A percentile compares a stretch with the other conserved stretches of the same genome.
These are phyloP conservation scores for Cancer borealis DNA, from an alignment of 2,888 invertebrate genomes.

Conservation along the genomic window DNA sequence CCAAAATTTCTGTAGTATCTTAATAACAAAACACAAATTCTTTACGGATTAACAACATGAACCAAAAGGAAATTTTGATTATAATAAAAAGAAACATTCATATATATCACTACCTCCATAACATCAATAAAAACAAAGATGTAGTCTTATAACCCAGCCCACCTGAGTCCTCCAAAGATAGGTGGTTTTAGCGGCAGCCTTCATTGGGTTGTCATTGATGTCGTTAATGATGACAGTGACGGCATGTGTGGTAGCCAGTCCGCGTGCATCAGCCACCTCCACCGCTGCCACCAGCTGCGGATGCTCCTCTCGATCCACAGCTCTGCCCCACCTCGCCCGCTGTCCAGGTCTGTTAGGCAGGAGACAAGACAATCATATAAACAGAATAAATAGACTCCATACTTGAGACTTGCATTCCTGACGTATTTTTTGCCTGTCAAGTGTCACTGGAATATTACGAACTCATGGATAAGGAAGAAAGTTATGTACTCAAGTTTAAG, in stretches of 20 bases:
- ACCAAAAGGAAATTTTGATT: neutral
- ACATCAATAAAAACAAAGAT: neutral
- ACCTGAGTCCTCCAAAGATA: conserved; percentile 75
- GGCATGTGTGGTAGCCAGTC: conserved; percentile 47
- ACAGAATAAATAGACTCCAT: no score
- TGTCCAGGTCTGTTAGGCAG: conserved; percentile 61
- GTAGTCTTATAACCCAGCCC: neutral
- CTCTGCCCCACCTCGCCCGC: conserved; percentile 62
- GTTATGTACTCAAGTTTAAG: no score
- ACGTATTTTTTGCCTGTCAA: no score
- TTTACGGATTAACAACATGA: neutral
- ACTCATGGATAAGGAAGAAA: no score
- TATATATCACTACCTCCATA: neutral
- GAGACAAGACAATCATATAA: neutral
- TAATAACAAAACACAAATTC: neutral
- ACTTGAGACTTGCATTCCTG: no score
- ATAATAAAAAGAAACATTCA: neutral
- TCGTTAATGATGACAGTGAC: conserved; percentile 60
- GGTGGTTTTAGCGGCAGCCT: conserved; percentile 72
- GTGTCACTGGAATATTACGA: no score
- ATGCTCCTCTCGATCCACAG: conserved; percentile 69
- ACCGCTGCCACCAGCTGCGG: conserved; percentile 64
- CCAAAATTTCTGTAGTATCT: no score
- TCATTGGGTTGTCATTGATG: conserved; percentile 61
- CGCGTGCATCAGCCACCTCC: conserved; percentile 60